Evolutionary conservation across 2,113 vertebrate species (phyloP).

Genomic region (Smithornis capensis): DNA sequence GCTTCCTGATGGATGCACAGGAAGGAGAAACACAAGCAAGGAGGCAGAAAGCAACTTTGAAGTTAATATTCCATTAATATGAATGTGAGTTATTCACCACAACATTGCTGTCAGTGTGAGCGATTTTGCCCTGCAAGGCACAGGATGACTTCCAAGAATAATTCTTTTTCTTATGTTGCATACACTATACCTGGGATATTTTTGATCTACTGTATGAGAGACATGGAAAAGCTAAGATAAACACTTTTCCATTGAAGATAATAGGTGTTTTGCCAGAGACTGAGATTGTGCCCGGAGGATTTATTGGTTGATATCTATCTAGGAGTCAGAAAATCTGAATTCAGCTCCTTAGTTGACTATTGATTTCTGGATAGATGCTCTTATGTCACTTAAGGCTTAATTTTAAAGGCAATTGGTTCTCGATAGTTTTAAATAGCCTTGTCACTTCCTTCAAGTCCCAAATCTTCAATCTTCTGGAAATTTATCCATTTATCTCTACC

Average conservation of each 20-base stretch:
- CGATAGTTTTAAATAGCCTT: not conserved
- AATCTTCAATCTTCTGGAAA: not conserved
- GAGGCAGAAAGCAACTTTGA: not conserved
- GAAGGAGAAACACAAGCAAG: not conserved
- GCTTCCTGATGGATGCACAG: not conserved
- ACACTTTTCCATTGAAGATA: not conserved
- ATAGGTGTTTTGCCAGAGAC: not conserved
- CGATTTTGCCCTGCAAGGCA: not conserved
- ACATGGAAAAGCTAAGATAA: not conserved
- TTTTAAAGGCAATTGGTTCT: not conserved
- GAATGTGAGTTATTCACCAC: not conserved
- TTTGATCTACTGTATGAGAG: not conserved
- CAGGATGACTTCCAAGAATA: not conserved
- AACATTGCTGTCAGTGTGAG: not conserved
- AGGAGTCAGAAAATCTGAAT: not conserved
- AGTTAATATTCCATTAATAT: not conserved
- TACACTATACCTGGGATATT: not conserved
- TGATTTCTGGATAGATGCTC: not conserved
- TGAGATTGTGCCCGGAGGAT: not conserved
- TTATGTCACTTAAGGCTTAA: not conserved
- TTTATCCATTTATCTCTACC: not conserved
- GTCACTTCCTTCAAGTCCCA: not conserved
- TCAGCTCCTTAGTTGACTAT: not conserved
- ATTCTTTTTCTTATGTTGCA: not conserved
- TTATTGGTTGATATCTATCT: not conserved